Evolutionary conservation across 2,888 invertebrate genomes (phyloP).

Genomic region (Onthophagus sagittarius): DNA sequence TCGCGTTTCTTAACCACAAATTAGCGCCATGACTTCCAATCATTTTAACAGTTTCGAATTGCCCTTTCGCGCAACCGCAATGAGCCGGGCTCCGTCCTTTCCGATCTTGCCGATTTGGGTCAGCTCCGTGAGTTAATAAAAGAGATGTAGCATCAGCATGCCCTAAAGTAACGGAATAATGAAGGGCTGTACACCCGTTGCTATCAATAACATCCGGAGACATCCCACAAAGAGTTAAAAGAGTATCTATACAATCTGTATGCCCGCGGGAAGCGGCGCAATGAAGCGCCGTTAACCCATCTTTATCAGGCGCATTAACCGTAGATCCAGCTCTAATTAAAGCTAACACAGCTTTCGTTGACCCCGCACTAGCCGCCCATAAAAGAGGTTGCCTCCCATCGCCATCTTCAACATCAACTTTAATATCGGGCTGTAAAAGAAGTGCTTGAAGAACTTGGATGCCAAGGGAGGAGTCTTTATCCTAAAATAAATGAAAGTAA

Average conservation of each 20-base stretch:
- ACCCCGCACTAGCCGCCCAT: constrained; percentile 98
- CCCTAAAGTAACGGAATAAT: constrained; percentile 91
- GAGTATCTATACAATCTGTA: constrained; percentile 82
- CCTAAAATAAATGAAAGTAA: constrained; percentile 32
- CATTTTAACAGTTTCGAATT: constrained; percentile 66
- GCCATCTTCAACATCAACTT: constrained; percentile 82
- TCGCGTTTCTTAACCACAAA: constrained; percentile 86
- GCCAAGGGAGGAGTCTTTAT: constrained; percentile 57
- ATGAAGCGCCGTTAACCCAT: constrained; percentile 92
- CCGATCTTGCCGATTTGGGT: constrained; percentile 88
- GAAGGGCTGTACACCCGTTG: constrained; percentile 93
- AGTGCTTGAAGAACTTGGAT: constrained; percentile 77
- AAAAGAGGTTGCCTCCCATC: constrained; percentile 91
- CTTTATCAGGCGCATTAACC: constrained; percentile 81
- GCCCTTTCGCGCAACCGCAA: constrained; percentile 95
- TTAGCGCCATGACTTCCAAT: constrained; percentile 75
- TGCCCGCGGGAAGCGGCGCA: constrained; percentile 97
- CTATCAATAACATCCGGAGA: constrained; percentile 86
- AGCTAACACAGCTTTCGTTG: constrained; percentile 84
- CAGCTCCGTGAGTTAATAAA: constrained; percentile 83
- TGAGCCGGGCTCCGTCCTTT: constrained; percentile 91
- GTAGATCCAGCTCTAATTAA: constrained; percentile 83
- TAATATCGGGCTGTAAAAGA: constrained; percentile 70
- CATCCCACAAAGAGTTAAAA: constrained; percentile 84
- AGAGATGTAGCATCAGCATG: constrained; percentile 91